Percentiles rank a stretch among this genome's conserved stretches.
Conservation (phyloP, 2,888 invertebrate species). For the Scaptodrosophila latifasciaeformis region DNA sequence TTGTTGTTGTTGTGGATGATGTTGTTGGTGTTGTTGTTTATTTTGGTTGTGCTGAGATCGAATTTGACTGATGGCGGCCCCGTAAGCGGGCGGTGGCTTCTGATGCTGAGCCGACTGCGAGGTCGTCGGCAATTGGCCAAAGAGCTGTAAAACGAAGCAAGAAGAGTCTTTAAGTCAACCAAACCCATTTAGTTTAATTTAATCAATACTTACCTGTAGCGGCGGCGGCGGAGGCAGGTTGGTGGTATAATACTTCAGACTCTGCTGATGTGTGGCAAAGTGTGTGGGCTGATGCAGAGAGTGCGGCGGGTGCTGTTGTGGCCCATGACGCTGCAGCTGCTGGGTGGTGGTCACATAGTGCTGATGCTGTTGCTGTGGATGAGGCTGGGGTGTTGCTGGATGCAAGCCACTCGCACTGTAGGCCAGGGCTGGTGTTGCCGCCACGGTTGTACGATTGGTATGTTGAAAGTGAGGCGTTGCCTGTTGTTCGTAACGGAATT, state of each 20-base stretch:
- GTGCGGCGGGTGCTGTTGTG: conserved; percentile 35
- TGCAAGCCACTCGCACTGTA: conserved; percentile 13
- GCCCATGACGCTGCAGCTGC: conserved; percentile 27
- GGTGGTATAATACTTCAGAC: conserved; percentile 63
- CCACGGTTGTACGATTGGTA: background rate
- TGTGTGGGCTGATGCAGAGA: conserved; percentile 32
- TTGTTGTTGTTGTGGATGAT: too few species aligned
- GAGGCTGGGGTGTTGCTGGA: conserved; percentile 37
- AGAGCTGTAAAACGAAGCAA: conserved; percentile 51
- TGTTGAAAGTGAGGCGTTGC: background rate
- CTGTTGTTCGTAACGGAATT: conserved; percentile 4
- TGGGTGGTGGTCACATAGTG: conserved; percentile 45
- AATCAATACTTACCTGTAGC: conserved; percentile 59
- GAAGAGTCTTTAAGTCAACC: background rate
- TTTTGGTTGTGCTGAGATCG: conserved; percentile 75
- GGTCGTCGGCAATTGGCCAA: conserved; percentile 60
- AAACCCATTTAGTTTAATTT: background rate
- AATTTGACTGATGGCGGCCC: conserved; percentile 75
- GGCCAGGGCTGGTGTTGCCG: conserved; percentile 26
- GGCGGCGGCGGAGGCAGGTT: conserved; percentile 68
- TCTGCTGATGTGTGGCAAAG: conserved; percentile 43
- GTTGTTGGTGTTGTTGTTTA: conserved; percentile 50
- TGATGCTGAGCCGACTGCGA: conserved; percentile 64
- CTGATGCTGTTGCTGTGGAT: conserved; percentile 39
- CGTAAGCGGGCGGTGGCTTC: conserved; percentile 75